A percentile compares a stretch with the other conserved stretches of the same genome.
These are phyloP conservation scores for Rhyzopertha dominica DNA, from an alignment of 1,140 invertebrate genomes.

Conservation along the genomic window DNA sequence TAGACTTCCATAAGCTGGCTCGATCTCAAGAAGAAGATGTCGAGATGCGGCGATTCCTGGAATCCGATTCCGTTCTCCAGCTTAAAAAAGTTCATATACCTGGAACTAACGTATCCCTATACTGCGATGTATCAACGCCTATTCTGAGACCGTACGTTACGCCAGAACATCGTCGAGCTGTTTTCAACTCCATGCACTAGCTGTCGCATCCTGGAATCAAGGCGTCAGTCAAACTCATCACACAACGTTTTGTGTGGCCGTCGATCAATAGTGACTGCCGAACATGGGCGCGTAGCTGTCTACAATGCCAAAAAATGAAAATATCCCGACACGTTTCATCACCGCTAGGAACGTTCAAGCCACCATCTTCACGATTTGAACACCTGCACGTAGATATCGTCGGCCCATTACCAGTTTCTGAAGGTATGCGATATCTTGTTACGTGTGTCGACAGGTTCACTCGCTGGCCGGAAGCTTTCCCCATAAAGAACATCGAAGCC, in stretches of 20 bases:
- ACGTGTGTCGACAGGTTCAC: slow-evolving; percentile 41
- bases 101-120: too few relatives aligned
- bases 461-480: slow-evolving; percentile 44
- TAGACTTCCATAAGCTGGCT: too few relatives aligned
- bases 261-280: slow-evolving; percentile 26
- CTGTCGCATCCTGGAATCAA: slow-evolving; percentile 28
- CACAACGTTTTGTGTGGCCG: slow-evolving; percentile 35
- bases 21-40: too few relatives aligned
- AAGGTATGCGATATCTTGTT: slow-evolving; percentile 35
- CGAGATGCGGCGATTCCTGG: too few relatives aligned
- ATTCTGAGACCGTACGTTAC: too few relatives aligned
- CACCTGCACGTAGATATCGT: slow-evolving; percentile 39
- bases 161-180: too few relatives aligned
- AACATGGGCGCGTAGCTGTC: slow-evolving; percentile 24
- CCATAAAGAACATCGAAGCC: slow-evolving; percentile 35
- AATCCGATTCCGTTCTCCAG: too few relatives aligned
- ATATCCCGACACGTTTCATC: slow-evolving; percentile 20
- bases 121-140: too few relatives aligned
- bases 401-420: slow-evolving; percentile 33
- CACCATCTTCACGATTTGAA: slow-evolving; percentile 21
- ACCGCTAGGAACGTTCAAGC: slow-evolving; percentile 2
- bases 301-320: slow-evolving; percentile 35
- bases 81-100: too few relatives aligned
- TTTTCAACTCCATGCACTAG: too few relatives aligned
- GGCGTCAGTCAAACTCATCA: slow-evolving; percentile 20